Evolutionary conservation across 2,888 invertebrate genomes (phyloP), one percentile per base, ranked within the genome.

Genomic region (Drosophila eohydei): DNA sequence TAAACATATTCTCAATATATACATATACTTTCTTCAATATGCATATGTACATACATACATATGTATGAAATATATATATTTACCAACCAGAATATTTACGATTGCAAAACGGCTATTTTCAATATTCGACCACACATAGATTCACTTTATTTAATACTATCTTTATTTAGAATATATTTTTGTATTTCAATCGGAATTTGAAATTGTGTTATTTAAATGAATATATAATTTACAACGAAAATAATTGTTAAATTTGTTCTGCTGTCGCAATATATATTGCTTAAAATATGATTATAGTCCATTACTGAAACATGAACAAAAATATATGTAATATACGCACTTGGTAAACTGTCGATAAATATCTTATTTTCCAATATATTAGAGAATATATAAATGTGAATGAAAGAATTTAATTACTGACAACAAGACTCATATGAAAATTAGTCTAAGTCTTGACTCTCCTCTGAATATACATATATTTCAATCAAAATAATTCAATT

Each of bases 1-100:
- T 36, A 28, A 50, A 16, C 44, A 21, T 36, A 58, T 60, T 41
- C 48, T 28, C 12, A 38, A 32, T 16, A 34, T 5, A 41, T 44
- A 5, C 26, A 44, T 14, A 44, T 46, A 21, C 21, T 21, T 43
- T 21, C 21, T 5, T 21, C 4, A 21, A 41, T 16, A 3, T 9
- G 9, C n/a, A 8, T 2, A 41, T 7, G 12, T 41, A 3, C 7
- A 41, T 8, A 4, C 16, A 41, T 3, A n/a, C 16, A 21, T 1
- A 43, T 43, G n/a, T 38, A 40, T 11, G 14, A 40, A 40, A 12
- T 43, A 5, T 2, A 43, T 43, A 14, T 28, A 26, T 44, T 44
- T 44, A 7, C 1, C 12, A n/a, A 28, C 44, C 8, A 46, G 5
- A 46, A 26, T 46, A 28, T 14, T 6, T 26, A 26, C 21, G 6